Conservation (phyloP, 2,113 vertebrate genomes). For the Tinamus guttatus region DNA sequence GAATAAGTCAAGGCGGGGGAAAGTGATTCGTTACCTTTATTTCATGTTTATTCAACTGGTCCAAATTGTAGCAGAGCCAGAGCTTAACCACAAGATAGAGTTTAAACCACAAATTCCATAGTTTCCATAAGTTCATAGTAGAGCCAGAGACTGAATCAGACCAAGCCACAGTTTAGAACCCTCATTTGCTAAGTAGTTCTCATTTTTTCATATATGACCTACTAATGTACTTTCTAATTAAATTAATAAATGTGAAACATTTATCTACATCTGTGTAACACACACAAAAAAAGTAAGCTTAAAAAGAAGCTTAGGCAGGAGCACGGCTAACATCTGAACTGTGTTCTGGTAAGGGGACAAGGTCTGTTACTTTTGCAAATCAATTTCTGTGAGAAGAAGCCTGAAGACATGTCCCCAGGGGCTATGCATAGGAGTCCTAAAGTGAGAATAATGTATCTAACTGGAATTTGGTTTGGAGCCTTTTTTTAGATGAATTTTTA, state of each 20-base stretch:
- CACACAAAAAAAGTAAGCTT: neutral
- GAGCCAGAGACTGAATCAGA: neutral
- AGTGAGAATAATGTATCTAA: neutral
- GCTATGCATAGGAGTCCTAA: neutral
- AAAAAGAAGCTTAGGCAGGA: neutral
- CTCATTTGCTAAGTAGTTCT: neutral
- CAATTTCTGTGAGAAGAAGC: neutral
- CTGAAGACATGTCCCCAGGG: neutral
- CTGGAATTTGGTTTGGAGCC: neutral
- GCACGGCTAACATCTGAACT: neutral
- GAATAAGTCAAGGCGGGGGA: neutral
- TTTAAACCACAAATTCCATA: neutral
- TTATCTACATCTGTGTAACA: neutral
- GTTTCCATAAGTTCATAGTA: too few species aligned
- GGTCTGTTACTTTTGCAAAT: neutral
- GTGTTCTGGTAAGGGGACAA: neutral
- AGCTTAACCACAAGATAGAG: neutral
- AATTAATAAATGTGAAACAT: neutral
- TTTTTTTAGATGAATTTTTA: neutral
- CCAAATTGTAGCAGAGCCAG: neutral
- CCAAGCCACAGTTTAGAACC: neutral
- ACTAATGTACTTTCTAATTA: neutral
- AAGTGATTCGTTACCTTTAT: neutral
- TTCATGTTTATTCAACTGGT: neutral
- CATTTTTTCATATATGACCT: neutral